Percentiles rank a stretch among this genome's conserved stretches.
Conservation (phyloP, 2,797 vertebrate species). For the Mormyrops boulengeri region DNA sequence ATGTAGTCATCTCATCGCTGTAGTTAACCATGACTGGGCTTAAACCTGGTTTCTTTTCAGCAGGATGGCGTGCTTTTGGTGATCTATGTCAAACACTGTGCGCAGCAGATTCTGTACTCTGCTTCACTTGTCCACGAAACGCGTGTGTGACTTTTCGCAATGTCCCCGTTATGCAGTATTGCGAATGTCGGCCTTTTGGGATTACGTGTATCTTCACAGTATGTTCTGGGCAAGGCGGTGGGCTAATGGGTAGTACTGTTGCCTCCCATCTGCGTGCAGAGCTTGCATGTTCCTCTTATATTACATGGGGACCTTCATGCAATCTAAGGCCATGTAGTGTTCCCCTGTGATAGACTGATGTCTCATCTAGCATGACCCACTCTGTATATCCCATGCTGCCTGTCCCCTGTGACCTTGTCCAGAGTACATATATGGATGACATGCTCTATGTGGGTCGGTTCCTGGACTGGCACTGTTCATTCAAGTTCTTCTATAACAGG, state of each 20-base stretch:
- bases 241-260: neutral
- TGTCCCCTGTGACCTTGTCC: neutral
- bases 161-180: neutral
- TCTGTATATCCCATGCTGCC: neutral
- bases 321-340: neutral
- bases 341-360: neutral
- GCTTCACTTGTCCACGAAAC: neutral
- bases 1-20: neutral
- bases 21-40: neutral
- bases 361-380: neutral
- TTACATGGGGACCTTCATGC: neutral
- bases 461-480: neutral
- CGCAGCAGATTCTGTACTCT: neutral
- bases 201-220: neutral
- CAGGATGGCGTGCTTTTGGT: neutral
- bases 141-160: neutral
- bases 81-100: neutral
- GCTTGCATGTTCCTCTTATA: neutral
- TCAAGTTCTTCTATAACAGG: neutral
- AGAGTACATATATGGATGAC: neutral
- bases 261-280: neutral
- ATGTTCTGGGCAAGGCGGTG: neutral
- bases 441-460: neutral
- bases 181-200: neutral
- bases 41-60: neutral